Base-by-base conservation (phyloP, 2,888 invertebrate genomes). In the Stenurella melanura region DNA sequence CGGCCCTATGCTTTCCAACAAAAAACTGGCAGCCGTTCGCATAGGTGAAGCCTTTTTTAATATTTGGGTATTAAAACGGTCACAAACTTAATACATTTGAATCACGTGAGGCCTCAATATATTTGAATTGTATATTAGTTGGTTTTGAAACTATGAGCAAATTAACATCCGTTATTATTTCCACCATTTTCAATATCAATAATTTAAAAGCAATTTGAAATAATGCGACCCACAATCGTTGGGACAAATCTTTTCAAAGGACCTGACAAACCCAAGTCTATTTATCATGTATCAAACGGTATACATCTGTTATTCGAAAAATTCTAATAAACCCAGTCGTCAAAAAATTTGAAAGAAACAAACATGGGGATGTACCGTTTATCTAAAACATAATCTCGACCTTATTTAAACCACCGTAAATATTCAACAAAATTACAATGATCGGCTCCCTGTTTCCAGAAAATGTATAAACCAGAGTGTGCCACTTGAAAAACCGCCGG, bases 401-500 rank as follows among this genome's bases (percentile, higher is more conserved):
- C 64, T 66, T 58, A 69, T 69, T 58, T 58, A 69, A 69, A 58
- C 58, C 34, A 34, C 69, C 69, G 69, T 69, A 69, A 69, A 69
- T 58, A 67, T 67, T 26, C 67, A 17, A 19, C 18, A 30, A 69
- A 77, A 77, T 74, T 71, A 74, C 67, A 75, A 74, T 77, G 76
- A 76, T 79, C 73, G 58, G 64, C 64, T 76, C 78, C 77, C 74
- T 76, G 42, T 67, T 74, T 71, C 18, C 64, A 61, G 75, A 77
- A 76, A 74, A 76, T 5, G 11, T 58, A 12, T 19, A 34, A 69
- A 57, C 56, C 57, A 69, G 73, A 71, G 80, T 73, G 82, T 83
- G 83, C 83, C 82, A 83, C 83, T 83, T 76, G 73, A 83, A 81
- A 82, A 81, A 76, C 79, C 83, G 75, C 70, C 79, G 75, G 80